phyloP scores from a whole-genome alignment of 2,113 vertebrate genomes.

The Actenoides hombroni region DNA sequence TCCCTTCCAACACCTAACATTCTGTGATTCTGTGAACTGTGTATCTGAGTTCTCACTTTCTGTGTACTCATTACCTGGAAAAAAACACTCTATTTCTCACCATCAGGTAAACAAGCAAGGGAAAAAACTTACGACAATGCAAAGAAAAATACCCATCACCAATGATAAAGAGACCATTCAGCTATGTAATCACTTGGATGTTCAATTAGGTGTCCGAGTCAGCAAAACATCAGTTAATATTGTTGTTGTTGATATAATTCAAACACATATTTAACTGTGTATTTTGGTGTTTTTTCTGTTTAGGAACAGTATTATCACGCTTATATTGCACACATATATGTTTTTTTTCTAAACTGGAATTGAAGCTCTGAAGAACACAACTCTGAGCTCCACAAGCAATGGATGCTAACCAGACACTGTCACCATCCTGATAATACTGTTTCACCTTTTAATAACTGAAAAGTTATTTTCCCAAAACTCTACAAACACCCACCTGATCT shows the following conservation, averaged over 20 bases:
- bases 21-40: not conserved
- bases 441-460: not conserved
- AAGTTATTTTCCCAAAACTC: not conserved
- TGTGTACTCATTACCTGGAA: not conserved
- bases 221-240: not conserved
- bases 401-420: not conserved
- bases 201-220: not conserved
- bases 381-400: not conserved
- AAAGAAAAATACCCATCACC: not conserved
- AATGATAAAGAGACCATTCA: not conserved
- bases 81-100: not conserved
- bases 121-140: not conserved
- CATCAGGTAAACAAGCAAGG: not conserved
- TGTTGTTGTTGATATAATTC: not conserved
- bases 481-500: not conserved
- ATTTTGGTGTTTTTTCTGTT: not conserved
- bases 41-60: not conserved
- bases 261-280: not conserved
- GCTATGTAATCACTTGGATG: not conserved
- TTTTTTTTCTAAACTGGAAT: not conserved
- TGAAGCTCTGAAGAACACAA: not conserved
- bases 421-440: not conserved
- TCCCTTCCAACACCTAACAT: too few species aligned
- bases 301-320: not conserved
- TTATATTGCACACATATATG: not conserved